A percentile compares a stretch with the other conserved stretches of the same genome.
Conservation (phyloP, 2,797 vertebrate genomes). For the Amphiprion clarkii region DNA sequence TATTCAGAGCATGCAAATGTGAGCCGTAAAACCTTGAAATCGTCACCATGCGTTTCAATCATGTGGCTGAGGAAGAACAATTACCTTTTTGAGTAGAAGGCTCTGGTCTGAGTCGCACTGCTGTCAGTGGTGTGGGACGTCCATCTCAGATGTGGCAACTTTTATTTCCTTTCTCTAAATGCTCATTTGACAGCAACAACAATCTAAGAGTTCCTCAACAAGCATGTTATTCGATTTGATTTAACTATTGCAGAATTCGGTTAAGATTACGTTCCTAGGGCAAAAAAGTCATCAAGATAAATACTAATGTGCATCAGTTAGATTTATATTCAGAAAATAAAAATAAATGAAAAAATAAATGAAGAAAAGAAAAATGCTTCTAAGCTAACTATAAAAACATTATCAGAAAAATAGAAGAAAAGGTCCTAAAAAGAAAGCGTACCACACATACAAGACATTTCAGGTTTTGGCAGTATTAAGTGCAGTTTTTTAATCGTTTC, state of each 20-base stretch:
- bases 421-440: too few relatives aligned
- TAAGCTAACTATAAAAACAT: too few relatives aligned
- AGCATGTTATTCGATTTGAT: neutral
- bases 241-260: neutral
- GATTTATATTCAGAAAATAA: too few relatives aligned
- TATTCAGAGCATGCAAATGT: slow-evolving; percentile 16
- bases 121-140: slow-evolving; percentile 4
- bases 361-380: too few relatives aligned
- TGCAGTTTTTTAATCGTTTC: slow-evolving; percentile 69
- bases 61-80: slow-evolving; percentile 62
- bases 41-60: slow-evolving; percentile 72
- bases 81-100: slow-evolving; percentile 32
- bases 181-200: neutral
- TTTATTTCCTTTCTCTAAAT: neutral
- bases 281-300: neutral
- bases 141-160: neutral
- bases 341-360: too few relatives aligned
- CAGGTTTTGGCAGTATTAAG: too few relatives aligned
- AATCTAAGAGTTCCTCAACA: slow-evolving; percentile 12
- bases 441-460: too few relatives aligned
- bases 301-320: too few relatives aligned
- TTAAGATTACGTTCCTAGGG: neutral
- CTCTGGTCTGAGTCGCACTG: slow-evolving; percentile 30
- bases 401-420: too few relatives aligned
- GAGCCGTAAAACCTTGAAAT: slow-evolving; percentile 75